Evolutionary conservation across 1,140 invertebrate species (phyloP).

Genomic region (Pseudomyrmex concolor): DNA sequence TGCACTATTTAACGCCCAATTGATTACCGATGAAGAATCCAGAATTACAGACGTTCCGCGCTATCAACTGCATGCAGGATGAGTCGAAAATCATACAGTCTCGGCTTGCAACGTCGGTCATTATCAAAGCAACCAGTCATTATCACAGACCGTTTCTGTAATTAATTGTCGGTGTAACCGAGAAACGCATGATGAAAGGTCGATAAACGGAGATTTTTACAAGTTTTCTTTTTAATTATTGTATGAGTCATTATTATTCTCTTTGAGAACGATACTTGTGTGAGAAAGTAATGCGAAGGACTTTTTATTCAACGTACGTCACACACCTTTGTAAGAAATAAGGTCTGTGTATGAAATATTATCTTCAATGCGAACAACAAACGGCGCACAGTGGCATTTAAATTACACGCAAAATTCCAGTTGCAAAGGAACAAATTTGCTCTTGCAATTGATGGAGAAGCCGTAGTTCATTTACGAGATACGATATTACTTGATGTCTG

Average conservation of each 20-base stretch:
- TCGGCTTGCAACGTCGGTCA: conserved; percentile 14
- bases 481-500: not conserved
- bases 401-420: not conserved
- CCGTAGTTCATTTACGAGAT: not conserved
- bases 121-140: conserved; percentile 33
- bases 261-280: not conserved
- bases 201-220: conserved; percentile 22
- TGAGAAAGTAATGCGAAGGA: not conserved
- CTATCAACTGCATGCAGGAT: conserved; percentile 39
- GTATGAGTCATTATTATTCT: conserved; percentile 2
- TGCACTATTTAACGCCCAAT: too few relatives aligned
- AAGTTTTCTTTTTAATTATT: not conserved
- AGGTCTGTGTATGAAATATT: not conserved
- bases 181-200: conserved; percentile 23
- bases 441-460: not conserved
- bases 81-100: not conserved
- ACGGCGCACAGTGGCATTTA: not conserved
- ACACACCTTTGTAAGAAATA: not conserved
- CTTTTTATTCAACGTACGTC: conserved; percentile 1
- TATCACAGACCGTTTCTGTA: conserved; percentile 11
- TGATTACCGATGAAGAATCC: not conserved
- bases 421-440: not conserved
- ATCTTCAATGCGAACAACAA: not conserved
- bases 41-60: conserved; percentile 23
- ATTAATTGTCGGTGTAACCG: conserved; percentile 33